Percentiles rank a stretch among this genome's conserved stretches.
phyloP scores from a whole-genome alignment of 2,113 vertebrate genomes.

The Actenoides lindsayi region DNA sequence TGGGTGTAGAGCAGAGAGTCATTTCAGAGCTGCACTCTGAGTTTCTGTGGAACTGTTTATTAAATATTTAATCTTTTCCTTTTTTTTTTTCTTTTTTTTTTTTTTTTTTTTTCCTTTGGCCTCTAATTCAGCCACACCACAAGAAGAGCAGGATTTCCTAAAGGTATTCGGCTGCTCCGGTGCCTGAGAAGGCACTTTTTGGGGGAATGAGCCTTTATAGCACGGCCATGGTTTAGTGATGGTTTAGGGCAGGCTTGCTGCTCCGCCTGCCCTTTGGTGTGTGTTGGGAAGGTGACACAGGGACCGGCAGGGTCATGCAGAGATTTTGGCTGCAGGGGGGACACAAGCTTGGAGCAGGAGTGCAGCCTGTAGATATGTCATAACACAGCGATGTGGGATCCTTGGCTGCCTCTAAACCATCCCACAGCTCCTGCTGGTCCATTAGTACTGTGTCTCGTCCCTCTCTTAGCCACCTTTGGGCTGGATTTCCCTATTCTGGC shows the following conservation, averaged over 20 bases:
- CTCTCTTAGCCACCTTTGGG: background rate
- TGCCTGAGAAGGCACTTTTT: background rate
- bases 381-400: background rate
- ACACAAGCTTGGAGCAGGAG: background rate
- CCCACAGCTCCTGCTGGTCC: accelerated
- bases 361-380: background rate
- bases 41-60: constrained; percentile 49
- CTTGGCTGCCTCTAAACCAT: background rate
- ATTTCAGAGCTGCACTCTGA: constrained; percentile 53
- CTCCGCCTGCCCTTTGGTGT: background rate
- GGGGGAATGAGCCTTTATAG: background rate
- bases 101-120: background rate
- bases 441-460: accelerated
- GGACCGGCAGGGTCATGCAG: background rate
- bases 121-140: constrained; percentile 1
- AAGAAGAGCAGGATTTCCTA: constrained; percentile 29
- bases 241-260: background rate
- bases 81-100: background rate
- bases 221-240: background rate
- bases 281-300: background rate
- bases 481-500: background rate
- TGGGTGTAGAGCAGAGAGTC: constrained; percentile 33
- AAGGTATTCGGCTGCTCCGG: background rate
- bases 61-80: constrained; percentile 75
- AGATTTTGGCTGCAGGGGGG: background rate